These are phyloP conservation scores for Tigriopus japonicus DNA, from an alignment of 1,140 invertebrate species.

Conservation along the genomic window DNA sequence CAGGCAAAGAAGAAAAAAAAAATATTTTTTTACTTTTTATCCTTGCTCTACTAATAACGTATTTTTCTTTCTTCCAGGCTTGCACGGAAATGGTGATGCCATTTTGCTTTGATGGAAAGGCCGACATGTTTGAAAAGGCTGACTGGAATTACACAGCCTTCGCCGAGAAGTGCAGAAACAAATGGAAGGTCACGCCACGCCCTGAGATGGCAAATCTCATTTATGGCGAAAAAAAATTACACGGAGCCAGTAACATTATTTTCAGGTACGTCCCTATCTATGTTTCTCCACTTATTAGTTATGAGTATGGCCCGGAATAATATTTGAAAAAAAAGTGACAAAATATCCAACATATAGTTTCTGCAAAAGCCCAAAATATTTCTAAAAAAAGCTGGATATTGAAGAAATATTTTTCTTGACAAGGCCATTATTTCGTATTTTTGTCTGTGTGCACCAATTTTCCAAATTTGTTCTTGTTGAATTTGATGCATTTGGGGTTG, in stretches of 20 bases:
- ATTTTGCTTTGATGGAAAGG: slow-evolving; percentile 51
- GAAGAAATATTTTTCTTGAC: too few relatives aligned
- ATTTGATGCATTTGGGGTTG: too few relatives aligned
- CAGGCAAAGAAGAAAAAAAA: neutral
- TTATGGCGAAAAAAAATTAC: slow-evolving; percentile 58
- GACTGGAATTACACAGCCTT: slow-evolving; percentile 51
- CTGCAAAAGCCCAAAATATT: too few relatives aligned
- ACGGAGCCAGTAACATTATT: slow-evolving; percentile 54
- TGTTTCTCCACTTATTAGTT: too few relatives aligned
- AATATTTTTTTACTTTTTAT: neutral
- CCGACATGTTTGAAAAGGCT: slow-evolving; percentile 61
- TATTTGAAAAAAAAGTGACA: too few relatives aligned
- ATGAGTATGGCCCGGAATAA: too few relatives aligned
- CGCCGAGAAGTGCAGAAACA: slow-evolving; percentile 42
- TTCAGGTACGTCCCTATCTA: slow-evolving; percentile 51
- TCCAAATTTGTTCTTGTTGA: too few relatives aligned
- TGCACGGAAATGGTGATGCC: slow-evolving; percentile 96
- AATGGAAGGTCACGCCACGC: slow-evolving; percentile 44
- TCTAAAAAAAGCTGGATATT: too few relatives aligned
- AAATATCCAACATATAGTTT: too few relatives aligned
- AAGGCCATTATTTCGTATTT: too few relatives aligned
- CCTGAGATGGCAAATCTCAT: slow-evolving; percentile 43
- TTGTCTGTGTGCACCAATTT: too few relatives aligned
- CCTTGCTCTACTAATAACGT: too few relatives aligned
- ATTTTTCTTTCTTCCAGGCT: slow-evolving; percentile 34